These are phyloP conservation scores for Halictus rubicundus DNA, from an alignment of 1,140 invertebrate genomes.

Conservation along the genomic window DNA sequence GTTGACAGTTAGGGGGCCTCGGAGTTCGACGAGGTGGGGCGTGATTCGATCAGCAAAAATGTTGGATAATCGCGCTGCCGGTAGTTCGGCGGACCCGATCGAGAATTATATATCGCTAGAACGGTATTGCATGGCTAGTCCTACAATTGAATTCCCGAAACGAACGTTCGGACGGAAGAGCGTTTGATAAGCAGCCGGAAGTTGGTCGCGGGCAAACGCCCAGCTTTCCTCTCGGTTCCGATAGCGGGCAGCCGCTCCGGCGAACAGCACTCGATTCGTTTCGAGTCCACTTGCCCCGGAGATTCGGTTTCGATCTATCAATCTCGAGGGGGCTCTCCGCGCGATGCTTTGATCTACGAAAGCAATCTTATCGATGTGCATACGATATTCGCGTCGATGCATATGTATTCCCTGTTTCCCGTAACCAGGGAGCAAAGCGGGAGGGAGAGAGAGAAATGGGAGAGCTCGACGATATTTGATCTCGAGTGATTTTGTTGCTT, in stretches of 20 bases:
- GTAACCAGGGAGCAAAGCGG: neutral
- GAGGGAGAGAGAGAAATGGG: neutral
- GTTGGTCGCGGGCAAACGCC: slow-evolving; percentile 71
- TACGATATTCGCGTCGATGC: slow-evolving; percentile 33
- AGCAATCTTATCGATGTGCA: slow-evolving; percentile 48
- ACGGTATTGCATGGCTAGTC: slow-evolving; percentile 21
- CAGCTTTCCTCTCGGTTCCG: slow-evolving; percentile 60
- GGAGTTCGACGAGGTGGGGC: too few relatives aligned
- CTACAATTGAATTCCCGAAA: slow-evolving; percentile 59
- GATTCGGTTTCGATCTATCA: slow-evolving; percentile 44
- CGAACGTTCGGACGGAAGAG: slow-evolving; percentile 70
- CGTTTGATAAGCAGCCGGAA: slow-evolving; percentile 78
- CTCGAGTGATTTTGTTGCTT: slow-evolving; percentile 30
- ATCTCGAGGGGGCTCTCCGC: slow-evolving; percentile 15
- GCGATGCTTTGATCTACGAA: slow-evolving; percentile 30
- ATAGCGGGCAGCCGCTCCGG: slow-evolving; percentile 42
- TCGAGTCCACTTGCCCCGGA: slow-evolving; percentile 33
- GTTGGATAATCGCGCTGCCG: too few relatives aligned
- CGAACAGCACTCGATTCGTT: slow-evolving; percentile 33
- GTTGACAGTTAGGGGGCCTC: too few relatives aligned
- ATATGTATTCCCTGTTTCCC: slow-evolving; percentile 12
- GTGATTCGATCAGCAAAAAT: too few relatives aligned
- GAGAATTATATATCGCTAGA: neutral
- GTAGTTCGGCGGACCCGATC: neutral
- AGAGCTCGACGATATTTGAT: slow-evolving; percentile 21